Evolutionary conservation across 2,113 vertebrate species (phyloP), one percentile per base, ranked within the genome.

Genomic region (Lates calcarifer): DNA sequence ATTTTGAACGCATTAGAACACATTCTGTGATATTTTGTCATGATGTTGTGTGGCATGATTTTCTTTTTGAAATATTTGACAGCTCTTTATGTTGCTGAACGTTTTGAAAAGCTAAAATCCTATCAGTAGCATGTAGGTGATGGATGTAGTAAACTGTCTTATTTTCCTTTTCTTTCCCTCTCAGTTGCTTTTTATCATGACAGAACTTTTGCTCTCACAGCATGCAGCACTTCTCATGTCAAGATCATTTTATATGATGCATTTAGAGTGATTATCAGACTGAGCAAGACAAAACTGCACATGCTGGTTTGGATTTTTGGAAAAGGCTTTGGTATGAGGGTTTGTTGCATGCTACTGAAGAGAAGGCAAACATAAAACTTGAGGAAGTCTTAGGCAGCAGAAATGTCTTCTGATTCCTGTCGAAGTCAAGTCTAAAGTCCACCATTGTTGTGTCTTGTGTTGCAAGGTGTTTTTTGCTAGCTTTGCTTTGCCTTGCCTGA

Each of bases 351-450:
- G 17, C 26, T 61, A 63, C 10, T 37, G 47, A 64, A 26, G 47
- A 80, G 33, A 20, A 43, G 7, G 37, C 26, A 67, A 74, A 61
- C 57, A 53, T 43, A 7, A 37, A 74, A 82, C 61, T 55, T 53
- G 26, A 58, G 28, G 49, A 73, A 82, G 69, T 62, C n/a, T 22
- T n/a, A 10, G 17, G 68, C 10, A 73, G 33, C 39, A 45, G 18
- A 81, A 56, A 66, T 74, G 43, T 82, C 1, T 65, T 4, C 26
- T 22, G 29, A 74, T 62, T 62, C 47, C 39, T 3, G 6, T 24
- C 4, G 5, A 58, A 56, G 35, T 58, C 41, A 2, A n/a, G 67
- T 75, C 66, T 79, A 78, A 61, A 90, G 84, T 88, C 55, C 47
- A 22, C 24, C 15, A 33, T 71, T 81, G 69, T 74, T 79, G 74